phyloP scores from a whole-genome alignment of 2,888 invertebrate genomes.

The Drosophila subquinaria region DNA sequence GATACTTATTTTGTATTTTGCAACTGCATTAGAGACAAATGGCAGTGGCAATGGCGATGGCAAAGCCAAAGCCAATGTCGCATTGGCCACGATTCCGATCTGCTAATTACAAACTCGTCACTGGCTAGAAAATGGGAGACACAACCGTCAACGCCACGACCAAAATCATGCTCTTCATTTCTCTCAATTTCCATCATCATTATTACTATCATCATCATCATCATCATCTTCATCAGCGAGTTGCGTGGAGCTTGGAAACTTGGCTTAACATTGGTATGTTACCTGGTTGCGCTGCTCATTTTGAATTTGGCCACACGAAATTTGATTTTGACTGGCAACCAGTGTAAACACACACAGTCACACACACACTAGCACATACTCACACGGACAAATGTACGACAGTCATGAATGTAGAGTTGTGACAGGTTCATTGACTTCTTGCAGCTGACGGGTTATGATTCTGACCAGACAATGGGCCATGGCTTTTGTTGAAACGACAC shows the following conservation, averaged over 20 bases:
- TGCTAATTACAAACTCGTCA: slow-evolving; percentile 78
- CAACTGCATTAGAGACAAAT: slow-evolving; percentile 40
- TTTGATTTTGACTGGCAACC: slow-evolving; percentile 64
- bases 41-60: not conserved
- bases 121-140: slow-evolving; percentile 30
- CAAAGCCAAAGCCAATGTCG: slow-evolving; percentile 49
- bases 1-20: slow-evolving; percentile 37
- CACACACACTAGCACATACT: not conserved
- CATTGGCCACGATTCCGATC: slow-evolving; percentile 38
- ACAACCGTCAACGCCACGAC: slow-evolving; percentile 22
- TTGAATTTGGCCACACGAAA: slow-evolving; percentile 54
- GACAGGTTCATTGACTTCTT: slow-evolving; percentile 55
- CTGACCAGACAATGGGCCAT: slow-evolving; percentile 41
- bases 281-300: slow-evolving; percentile 35
- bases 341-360: slow-evolving; percentile 5
- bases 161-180: slow-evolving; percentile 2
- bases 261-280: slow-evolving; percentile 30
- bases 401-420: slow-evolving; percentile 24
- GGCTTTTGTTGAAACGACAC: slow-evolving; percentile 64
- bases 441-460: slow-evolving; percentile 3
- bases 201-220: slow-evolving; percentile 34
- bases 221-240: slow-evolving; percentile 12
- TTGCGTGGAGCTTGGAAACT: slow-evolving; percentile 10
- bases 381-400: slow-evolving; percentile 1
- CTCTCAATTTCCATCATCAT: slow-evolving; percentile 10